phyloP scores from a whole-genome alignment of 2,113 vertebrate species.

The Herpailurus yagouaroundi region DNA sequence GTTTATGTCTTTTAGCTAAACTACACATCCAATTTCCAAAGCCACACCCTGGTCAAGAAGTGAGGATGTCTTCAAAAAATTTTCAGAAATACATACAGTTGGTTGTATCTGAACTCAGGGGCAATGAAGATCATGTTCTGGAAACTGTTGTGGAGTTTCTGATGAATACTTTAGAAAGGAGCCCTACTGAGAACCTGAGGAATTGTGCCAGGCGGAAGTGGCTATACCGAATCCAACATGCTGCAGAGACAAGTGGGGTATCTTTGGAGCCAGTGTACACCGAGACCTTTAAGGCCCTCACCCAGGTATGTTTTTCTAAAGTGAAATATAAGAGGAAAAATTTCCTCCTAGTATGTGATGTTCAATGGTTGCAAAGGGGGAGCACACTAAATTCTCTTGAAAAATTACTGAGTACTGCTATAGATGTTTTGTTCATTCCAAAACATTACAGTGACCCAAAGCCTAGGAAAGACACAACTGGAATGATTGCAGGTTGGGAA shows the following conservation, averaged over 20 bases:
- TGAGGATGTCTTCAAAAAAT: conserved; percentile 80
- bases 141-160: conserved; percentile 85
- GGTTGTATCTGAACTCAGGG: conserved; percentile 80
- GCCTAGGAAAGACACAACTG: background rate
- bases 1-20: conserved; percentile 76
- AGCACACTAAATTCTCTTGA: background rate
- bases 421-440: background rate
- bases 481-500: background rate
- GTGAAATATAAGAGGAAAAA: background rate
- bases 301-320: conserved; percentile 78
- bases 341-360: background rate
- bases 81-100: conserved; percentile 86
- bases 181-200: conserved; percentile 47
- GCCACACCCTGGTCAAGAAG: conserved; percentile 69
- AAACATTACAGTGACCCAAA: background rate
- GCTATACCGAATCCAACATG: conserved; percentile 83
- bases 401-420: background rate
- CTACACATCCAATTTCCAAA: conserved; percentile 61
- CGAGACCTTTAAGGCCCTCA: conserved; percentile 83
- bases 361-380: background rate
- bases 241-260: conserved; percentile 77
- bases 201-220: conserved; percentile 83
- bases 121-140: conserved; percentile 77
- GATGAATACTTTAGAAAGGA: conserved; percentile 68
- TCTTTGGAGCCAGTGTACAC: conserved; percentile 83